These are phyloP conservation scores for Gavia stellata DNA, from an alignment of 2,113 vertebrate species.

Conservation along the genomic window DNA sequence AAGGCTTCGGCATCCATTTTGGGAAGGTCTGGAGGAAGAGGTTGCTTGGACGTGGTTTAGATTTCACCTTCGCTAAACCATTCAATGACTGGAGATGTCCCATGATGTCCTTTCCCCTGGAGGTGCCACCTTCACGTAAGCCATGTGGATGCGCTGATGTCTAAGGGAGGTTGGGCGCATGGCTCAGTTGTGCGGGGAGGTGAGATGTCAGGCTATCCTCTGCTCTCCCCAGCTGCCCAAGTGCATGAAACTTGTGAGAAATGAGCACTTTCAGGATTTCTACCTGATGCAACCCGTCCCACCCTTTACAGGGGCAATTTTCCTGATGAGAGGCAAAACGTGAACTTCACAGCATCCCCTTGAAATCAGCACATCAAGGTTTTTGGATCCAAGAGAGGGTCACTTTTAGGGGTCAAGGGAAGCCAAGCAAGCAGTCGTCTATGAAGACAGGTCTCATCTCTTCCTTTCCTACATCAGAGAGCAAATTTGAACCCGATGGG, in stretches of 20 bases:
- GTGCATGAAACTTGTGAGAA: not conserved
- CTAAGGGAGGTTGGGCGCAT: accelerated
- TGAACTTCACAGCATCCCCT: not conserved
- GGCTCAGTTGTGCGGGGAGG: accelerated
- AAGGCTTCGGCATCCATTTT: not conserved
- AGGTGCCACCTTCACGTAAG: accelerated
- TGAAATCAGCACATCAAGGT: not conserved
- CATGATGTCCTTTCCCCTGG: not conserved
- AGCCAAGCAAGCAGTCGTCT: not conserved
- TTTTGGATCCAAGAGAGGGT: not conserved
- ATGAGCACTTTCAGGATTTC: not conserved
- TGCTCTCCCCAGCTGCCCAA: not conserved
- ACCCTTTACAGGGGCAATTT: not conserved
- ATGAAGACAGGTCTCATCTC: accelerated
- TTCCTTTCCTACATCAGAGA: not conserved
- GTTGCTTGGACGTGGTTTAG: not conserved
- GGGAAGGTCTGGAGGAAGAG: not conserved
- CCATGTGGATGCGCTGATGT: accelerated
- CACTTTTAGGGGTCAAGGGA: not conserved
- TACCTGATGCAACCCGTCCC: not conserved
- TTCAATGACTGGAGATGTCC: accelerated
- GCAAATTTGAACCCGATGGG: accelerated
- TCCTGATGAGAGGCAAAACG: accelerated
- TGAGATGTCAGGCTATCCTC: not conserved
- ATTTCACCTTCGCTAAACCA: not conserved